Percentiles rank a stretch among this genome's conserved stretches.
phyloP scores from a whole-genome alignment of 2,888 invertebrate genomes.

The Penaeus monodon region DNA sequence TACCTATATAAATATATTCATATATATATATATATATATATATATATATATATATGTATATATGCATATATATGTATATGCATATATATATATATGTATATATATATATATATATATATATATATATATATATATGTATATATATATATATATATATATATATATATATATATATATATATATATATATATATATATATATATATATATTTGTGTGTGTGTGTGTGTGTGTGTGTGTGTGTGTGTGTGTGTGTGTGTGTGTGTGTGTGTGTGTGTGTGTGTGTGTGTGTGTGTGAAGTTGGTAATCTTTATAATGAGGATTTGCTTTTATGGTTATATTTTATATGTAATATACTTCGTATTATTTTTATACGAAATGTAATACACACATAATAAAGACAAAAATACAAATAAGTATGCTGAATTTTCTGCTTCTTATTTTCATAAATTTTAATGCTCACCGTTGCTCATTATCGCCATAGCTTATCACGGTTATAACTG shows the following conservation, averaged over 20 bases:
- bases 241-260: constrained; percentile 7
- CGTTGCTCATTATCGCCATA: no score
- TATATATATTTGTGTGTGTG: background rate
- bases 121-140: constrained; percentile 13
- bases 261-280: constrained; percentile 11
- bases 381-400: no score
- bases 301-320: background rate
- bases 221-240: background rate
- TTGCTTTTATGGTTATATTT: background rate
- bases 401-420: no score
- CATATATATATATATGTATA: background rate
- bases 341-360: no score
- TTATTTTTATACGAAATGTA: no score
- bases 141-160: constrained; percentile 15
- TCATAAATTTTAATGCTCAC: no score
- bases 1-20: background rate
- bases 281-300: constrained; percentile 6
- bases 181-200: constrained; percentile 28
- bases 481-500: no score
- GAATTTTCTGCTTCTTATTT: no score
- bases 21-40: constrained; percentile 31
- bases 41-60: constrained; percentile 26
- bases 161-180: constrained; percentile 28
- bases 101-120: constrained; percentile 17
- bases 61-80: constrained; percentile 15